Evolutionary conservation across 2,113 vertebrate species (phyloP).

Genomic region (Hippocampus comes): DNA sequence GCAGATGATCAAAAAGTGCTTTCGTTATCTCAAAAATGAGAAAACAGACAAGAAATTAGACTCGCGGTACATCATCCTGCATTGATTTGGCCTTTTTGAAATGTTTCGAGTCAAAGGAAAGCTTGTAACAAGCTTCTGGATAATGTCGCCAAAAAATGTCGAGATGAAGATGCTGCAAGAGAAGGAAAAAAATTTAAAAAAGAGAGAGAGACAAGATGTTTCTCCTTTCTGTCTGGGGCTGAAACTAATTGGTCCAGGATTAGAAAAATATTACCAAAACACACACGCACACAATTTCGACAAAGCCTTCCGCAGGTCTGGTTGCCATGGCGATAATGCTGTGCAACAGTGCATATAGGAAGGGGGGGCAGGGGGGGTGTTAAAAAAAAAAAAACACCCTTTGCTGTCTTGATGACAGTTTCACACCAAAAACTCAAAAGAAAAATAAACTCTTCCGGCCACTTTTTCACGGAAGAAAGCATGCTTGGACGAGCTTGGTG

Average conservation of each 20-base stretch:
- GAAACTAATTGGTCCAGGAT: conserved; percentile 69
- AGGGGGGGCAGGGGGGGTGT: conserved; percentile 17
- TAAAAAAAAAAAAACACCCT: conserved; percentile 26
- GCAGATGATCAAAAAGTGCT: not conserved
- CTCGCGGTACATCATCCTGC: not conserved
- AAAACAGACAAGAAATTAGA: not conserved
- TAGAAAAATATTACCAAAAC: conserved; percentile 56
- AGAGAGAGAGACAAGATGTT: conserved; percentile 20
- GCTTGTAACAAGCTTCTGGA: conserved; percentile 6
- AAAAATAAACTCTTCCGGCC: not conserved
- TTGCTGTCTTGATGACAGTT: conserved; percentile 33
- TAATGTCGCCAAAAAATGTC: conserved; percentile 1
- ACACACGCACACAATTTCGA: conserved; percentile 32
- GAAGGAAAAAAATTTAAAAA: conserved; percentile 10
- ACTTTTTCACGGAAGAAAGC: not conserved
- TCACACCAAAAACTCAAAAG: not conserved
- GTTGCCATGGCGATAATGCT: conserved; percentile 58
- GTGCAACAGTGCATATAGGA: conserved; percentile 45
- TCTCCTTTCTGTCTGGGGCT: conserved; percentile 46
- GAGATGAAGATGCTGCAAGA: conserved; percentile 12
- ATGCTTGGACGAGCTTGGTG: not conserved
- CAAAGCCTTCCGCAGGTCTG: conserved; percentile 51
- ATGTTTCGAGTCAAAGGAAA: not conserved
- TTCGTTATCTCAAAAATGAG: not conserved
- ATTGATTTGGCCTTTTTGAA: conserved; percentile 4